Evolutionary conservation across 2,113 vertebrate genomes (phyloP).

Genomic region (Hassar affinis): DNA sequence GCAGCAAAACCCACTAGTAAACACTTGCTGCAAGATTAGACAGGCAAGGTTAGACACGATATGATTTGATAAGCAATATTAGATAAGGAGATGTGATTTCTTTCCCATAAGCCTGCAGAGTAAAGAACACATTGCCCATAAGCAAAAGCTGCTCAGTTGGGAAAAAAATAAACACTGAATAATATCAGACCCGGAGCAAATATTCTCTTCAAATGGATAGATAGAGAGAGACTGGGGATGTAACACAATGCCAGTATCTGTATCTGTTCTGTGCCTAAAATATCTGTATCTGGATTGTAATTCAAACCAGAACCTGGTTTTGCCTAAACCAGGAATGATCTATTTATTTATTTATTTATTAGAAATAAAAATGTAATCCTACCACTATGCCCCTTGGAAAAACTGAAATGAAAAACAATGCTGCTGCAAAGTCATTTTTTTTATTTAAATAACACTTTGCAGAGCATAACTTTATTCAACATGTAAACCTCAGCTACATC

Average conservation of each 20-base stretch:
- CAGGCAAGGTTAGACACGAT: neutral
- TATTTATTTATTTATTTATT: slow-evolving; percentile 4
- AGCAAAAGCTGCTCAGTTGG: slow-evolving; percentile 24
- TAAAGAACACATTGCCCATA: slow-evolving; percentile 34
- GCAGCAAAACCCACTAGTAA: slow-evolving; percentile 11
- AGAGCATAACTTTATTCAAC: neutral
- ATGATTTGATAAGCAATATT: neutral
- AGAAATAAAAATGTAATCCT: neutral
- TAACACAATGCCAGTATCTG: neutral
- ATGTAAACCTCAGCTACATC: neutral
- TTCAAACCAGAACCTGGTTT: neutral
- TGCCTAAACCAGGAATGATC: neutral
- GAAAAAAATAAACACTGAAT: slow-evolving; percentile 38
- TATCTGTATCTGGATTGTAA: neutral
- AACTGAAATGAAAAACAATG: neutral
- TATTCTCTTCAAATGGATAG: slow-evolving; percentile 15
- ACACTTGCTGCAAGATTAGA: neutral
- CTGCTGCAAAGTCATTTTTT: neutral
- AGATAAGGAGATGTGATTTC: neutral
- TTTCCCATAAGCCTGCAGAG: slow-evolving; percentile 23
- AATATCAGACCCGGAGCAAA: slow-evolving; percentile 2
- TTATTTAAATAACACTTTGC: neutral
- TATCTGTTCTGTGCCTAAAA: neutral
- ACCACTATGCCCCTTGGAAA: neutral
- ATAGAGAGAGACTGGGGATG: neutral